These are phyloP conservation scores for Lacanobia wlatinum DNA, from an alignment of 2,888 invertebrate genomes.

Conservation along the genomic window DNA sequence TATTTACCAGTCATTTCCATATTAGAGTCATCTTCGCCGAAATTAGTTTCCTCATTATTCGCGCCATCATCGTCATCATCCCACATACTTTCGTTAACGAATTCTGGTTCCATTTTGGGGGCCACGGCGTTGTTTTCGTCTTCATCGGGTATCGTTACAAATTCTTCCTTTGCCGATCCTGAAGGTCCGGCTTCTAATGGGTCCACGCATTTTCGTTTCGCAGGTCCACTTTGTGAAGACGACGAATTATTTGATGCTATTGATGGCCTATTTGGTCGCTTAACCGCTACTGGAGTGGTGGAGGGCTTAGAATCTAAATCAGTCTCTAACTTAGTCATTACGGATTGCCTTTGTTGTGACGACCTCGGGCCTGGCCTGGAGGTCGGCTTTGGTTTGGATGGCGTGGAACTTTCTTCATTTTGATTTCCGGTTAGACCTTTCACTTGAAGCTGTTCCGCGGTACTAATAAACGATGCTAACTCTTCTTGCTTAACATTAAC, in stretches of 20 bases:
- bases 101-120: conserved; percentile 93
- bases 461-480: conserved; percentile 93
- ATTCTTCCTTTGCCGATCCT: conserved; percentile 89
- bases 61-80: conserved; percentile 92
- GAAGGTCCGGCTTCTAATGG: conserved; percentile 92
- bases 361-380: conserved; percentile 92
- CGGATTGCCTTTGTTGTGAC: conserved; percentile 92
- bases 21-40: conserved; percentile 92
- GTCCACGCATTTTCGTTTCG: conserved; percentile 91
- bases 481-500: conserved; percentile 94
- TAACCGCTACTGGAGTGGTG: conserved; percentile 91
- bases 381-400: conserved; percentile 91
- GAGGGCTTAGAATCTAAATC: conserved; percentile 92
- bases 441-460: conserved; percentile 93
- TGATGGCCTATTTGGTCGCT: conserved; percentile 92
- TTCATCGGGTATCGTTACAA: conserved; percentile 89
- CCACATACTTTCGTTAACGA: conserved; percentile 91
- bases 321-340: conserved; percentile 92
- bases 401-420: conserved; percentile 90
- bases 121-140: conserved; percentile 91
- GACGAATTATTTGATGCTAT: conserved; percentile 91
- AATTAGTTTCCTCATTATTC: conserved; percentile 92
- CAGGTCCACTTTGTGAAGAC: conserved; percentile 91
- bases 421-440: conserved; percentile 93
- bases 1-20: conserved; percentile 91